Percentiles rank a stretch among this genome's conserved stretches.
These are phyloP conservation scores for Brachypodius melanocephalos DNA, from an alignment of 2,113 vertebrate genomes.

Conservation along the genomic window DNA sequence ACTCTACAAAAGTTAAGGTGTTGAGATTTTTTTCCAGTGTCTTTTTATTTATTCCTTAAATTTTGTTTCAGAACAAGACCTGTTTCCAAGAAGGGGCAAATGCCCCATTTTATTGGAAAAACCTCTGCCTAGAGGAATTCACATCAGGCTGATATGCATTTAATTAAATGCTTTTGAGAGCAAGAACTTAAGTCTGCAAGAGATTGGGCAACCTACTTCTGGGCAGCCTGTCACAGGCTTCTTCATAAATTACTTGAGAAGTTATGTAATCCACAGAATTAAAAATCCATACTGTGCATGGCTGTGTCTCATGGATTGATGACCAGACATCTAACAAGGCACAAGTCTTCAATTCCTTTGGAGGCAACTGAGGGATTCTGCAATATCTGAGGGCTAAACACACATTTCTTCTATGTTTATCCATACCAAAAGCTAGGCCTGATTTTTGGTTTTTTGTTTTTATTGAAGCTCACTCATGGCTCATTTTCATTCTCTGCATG, in stretches of 20 bases:
- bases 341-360: background rate
- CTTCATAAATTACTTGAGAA: background rate
- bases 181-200: background rate
- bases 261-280: background rate
- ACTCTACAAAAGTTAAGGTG: background rate
- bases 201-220: background rate
- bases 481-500: background rate
- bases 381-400: background rate
- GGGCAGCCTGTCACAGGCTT: background rate
- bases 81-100: background rate
- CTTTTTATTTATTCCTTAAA: background rate
- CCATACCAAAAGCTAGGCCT: background rate
- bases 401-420: background rate
- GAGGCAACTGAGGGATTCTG: background rate
- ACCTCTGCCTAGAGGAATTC: background rate
- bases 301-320: background rate
- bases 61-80: background rate
- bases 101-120: background rate
- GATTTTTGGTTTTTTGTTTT: background rate
- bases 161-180: background rate
- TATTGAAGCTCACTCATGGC: background rate
- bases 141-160: background rate
- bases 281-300: accelerated
- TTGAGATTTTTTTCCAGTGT: background rate
- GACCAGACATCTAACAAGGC: background rate